phyloP scores from a whole-genome alignment of 2,888 invertebrate species.

The Metopia argyrocephala region DNA sequence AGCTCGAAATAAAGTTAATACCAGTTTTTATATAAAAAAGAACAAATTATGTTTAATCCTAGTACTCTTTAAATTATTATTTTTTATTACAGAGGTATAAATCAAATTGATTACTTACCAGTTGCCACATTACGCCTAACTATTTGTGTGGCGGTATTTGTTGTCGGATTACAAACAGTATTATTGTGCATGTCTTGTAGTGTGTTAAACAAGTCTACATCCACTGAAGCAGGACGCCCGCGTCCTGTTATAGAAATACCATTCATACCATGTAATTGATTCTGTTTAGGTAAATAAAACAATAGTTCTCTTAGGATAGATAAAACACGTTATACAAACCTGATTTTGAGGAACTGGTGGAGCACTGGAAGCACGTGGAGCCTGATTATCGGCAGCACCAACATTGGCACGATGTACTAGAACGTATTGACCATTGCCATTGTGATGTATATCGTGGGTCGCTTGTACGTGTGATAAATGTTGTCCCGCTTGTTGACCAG shows the following conservation, averaged over 20 bases:
- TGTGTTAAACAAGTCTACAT: conserved; percentile 78
- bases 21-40: too few species aligned
- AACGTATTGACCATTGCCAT: conserved; percentile 86
- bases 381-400: conserved; percentile 82
- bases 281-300: conserved; percentile 67
- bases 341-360: conserved; percentile 85
- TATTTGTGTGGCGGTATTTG: conserved; percentile 49
- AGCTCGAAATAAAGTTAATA: too few species aligned
- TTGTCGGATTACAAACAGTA: conserved; percentile 54
- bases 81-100: too few species aligned
- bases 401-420: conserved; percentile 86
- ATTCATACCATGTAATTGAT: conserved; percentile 77
- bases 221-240: conserved; percentile 85
- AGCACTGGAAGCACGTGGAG: conserved; percentile 91
- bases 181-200: conserved; percentile 71
- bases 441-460: conserved; percentile 74
- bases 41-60: too few species aligned
- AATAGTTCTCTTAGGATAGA: conserved; percentile 50
- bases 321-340: conserved; percentile 67
- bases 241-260: conserved; percentile 79
- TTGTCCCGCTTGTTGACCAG: conserved; percentile 63
- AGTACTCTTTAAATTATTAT: too few species aligned
- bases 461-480: conserved; percentile 65
- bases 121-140: conserved; percentile 58
- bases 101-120: conserved; percentile 51